A percentile compares a stretch with the other conserved stretches of the same genome.
Conservation (phyloP, 2,797 vertebrate genomes). For the Denticeps clupeoides region DNA sequence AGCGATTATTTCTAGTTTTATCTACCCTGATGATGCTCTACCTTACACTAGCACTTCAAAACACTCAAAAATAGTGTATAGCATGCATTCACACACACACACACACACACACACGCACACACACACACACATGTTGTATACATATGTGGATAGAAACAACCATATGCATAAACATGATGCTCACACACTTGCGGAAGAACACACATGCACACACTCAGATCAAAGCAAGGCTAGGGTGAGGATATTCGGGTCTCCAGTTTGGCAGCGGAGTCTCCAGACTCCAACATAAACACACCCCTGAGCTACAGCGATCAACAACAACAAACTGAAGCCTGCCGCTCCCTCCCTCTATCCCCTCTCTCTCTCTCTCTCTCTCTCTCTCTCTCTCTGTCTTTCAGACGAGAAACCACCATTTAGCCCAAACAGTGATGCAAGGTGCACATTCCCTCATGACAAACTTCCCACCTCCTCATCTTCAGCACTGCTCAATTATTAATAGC, state of each 20-base stretch:
- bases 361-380: not conserved
- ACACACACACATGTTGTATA: constrained; percentile 1
- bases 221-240: constrained; percentile 9
- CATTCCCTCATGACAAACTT: constrained; percentile 38
- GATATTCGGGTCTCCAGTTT: constrained; percentile 17
- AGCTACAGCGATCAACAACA: constrained; percentile 24
- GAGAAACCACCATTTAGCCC: constrained; percentile 44
- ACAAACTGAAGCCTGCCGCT: not conserved
- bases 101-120: not conserved
- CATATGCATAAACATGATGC: too few relatives aligned
- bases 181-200: too few relatives aligned
- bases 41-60: too few relatives aligned
- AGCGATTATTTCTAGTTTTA: too few relatives aligned
- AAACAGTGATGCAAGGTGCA: constrained; percentile 36
- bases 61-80: too few relatives aligned
- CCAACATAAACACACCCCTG: constrained; percentile 34
- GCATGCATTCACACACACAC: not conserved
- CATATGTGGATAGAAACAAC: too few relatives aligned
- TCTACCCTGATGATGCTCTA: too few relatives aligned
- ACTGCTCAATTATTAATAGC: constrained; percentile 63
- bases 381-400: constrained; percentile 7
- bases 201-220: not conserved
- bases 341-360: not conserved
- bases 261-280: constrained; percentile 18
- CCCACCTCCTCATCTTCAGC: constrained; percentile 44